Base-by-base conservation (phyloP, 1,140 invertebrate species). In the Drosophila ohnishii region DNA sequence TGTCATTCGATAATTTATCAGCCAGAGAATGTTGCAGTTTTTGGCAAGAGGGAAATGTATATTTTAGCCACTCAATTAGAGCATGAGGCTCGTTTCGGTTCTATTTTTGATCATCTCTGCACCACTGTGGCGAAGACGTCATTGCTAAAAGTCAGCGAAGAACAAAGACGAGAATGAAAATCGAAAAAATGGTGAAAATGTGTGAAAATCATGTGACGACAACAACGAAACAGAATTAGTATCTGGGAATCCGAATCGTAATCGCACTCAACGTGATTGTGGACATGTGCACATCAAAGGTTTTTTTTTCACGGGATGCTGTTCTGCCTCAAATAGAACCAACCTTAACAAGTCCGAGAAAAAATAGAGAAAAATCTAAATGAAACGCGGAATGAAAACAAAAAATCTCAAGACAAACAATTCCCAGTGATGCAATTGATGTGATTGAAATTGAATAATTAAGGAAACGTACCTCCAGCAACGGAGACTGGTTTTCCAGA, bases 401-500 rank as follows among this genome's bases (percentile, higher is more conserved):
- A 58, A 47, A 60, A 44, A 51, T 73, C 14, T 14, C 13, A 78
- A 66, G 53, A 66, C 56, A 77, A 74, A 61, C 69, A 64, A 59
- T 69, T 70, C 40, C 19, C n/a, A 22, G 76, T 86, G 83, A 87
- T 87, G 70, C 78, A 79, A 87, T 87, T 35, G 37, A 60, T 60
- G 55, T 11, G 40, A 53, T 59, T 39, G 28, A 60, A 60, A 69
- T 37, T 37, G 22, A 67, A 40, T 57, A 30, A 70, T 60, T 55
- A 55, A 10, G 19, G 19, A 45, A 14, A 28, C 93, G 94, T 91
- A 96, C 95, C 92, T 94, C 92, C 94, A 94, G 63, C 95, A 91
- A 56, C 93, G 92, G 90, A 94, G 95, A 90, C 92, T 96, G 96
- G 90, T 94, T 94, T 85, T 96, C 93, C 58, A 96, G 93, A 77